phyloP scores from a whole-genome alignment of 2,113 vertebrate species.

The Psittacus erithacus region DNA sequence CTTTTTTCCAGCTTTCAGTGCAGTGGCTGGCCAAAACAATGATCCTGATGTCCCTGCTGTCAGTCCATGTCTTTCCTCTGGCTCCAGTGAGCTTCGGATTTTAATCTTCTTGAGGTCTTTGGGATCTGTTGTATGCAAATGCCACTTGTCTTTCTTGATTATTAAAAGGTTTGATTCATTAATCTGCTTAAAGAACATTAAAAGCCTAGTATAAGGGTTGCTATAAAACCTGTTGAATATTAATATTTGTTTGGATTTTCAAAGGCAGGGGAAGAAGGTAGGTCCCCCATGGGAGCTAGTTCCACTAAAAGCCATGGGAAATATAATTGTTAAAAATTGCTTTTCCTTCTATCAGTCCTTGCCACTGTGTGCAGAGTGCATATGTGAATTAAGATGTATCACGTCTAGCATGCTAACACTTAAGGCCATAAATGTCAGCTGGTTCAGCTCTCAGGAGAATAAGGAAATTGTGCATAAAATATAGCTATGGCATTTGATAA shows the following conservation, averaged over 20 bases:
- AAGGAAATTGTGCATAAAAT: not conserved
- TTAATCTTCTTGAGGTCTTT: not conserved
- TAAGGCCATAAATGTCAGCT: not conserved
- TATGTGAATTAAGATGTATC: not conserved
- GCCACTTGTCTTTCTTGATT: not conserved
- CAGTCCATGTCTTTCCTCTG: not conserved
- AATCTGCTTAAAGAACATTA: not conserved
- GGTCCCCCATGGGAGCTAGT: not conserved
- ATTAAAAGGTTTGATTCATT: not conserved
- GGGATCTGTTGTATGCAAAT: not conserved
- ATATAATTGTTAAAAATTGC: not conserved
- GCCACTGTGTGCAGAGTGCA: not conserved
- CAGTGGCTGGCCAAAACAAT: not conserved
- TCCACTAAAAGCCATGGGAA: not conserved
- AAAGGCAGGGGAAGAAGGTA: not conserved
- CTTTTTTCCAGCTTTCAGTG: not conserved
- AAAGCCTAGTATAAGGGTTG: not conserved
- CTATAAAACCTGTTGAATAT: not conserved
- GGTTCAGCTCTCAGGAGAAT: not conserved
- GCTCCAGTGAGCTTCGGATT: not conserved
- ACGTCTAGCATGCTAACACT: not conserved
- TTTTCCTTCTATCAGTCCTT: not conserved
- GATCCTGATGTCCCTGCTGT: not conserved
- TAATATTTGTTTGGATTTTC: conserved; percentile 5
- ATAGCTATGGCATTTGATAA: not conserved